These are phyloP conservation scores for Xenotilapia caudafasciata DNA, from an alignment of 2,113 vertebrate species.

Conservation along the genomic window DNA sequence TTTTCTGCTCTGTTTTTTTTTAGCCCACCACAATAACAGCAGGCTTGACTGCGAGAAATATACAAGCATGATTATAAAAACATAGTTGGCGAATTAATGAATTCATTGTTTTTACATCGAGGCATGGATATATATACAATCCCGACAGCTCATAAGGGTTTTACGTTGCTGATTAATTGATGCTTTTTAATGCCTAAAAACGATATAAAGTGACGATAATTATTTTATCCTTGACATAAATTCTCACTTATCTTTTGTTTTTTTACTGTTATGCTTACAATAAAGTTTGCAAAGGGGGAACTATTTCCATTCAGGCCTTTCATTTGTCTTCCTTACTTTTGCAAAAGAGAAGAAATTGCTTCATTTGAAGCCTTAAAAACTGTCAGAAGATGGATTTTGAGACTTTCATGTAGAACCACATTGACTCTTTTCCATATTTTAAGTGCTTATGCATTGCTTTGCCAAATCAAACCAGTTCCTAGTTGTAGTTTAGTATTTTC, in stretches of 20 bases:
- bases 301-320: neutral
- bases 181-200: neutral
- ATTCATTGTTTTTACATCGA: neutral
- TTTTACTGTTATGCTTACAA: neutral
- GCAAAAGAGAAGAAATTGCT: neutral
- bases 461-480: neutral
- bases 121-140: neutral
- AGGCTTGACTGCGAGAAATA: neutral
- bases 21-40: neutral
- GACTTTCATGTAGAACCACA: neutral
- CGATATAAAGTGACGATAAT: neutral
- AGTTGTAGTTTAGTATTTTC: rapidly evolving
- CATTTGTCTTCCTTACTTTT: neutral
- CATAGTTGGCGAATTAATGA: neutral
- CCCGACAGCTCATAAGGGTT: rapidly evolving
- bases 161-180: neutral
- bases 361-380: neutral
- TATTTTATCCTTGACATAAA: neutral
- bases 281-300: neutral
- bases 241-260: neutral
- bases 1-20: neutral
- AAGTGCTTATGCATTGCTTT: neutral
- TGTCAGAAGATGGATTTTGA: neutral
- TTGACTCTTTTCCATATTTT: neutral
- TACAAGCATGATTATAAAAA: neutral